These are phyloP conservation scores for Aurelia coerulea DNA, from an alignment of 30 jellyfish, hydroid and myxozoan genomes.

Conservation along the genomic window DNA sequence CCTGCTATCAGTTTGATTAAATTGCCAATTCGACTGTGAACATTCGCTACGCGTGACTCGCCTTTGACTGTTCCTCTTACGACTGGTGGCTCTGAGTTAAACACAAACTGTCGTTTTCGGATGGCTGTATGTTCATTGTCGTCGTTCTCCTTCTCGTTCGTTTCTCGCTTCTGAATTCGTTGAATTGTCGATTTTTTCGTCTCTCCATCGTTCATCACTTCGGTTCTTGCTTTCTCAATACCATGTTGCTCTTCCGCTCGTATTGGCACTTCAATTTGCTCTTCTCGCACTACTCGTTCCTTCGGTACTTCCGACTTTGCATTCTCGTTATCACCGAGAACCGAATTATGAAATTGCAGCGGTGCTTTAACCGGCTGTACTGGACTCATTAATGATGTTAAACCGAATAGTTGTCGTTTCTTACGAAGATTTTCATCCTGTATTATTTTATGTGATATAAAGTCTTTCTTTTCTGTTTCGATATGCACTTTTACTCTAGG, in stretches of 20 bases:
- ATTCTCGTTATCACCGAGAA: conserved; percentile 1
- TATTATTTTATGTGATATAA: conserved; percentile 18
- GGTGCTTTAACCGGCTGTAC: conserved; percentile 62
- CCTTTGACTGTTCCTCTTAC: conserved; percentile 92
- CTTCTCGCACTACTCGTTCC: conserved; percentile 33
- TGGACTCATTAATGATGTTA: conserved; percentile 72
- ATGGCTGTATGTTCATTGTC: conserved; percentile 42
- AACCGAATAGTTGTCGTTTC: conserved; percentile 74
- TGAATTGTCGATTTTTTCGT: conserved; percentile 61
- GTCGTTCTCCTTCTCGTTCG: not conserved
- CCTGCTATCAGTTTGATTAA: conserved; percentile 91
- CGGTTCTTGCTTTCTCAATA: conserved; percentile 40
- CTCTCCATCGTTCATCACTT: conserved; percentile 20
- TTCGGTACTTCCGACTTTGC: conserved; percentile 75
- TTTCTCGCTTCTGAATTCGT: conserved; percentile 58
- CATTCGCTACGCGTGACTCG: conserved; percentile 26
- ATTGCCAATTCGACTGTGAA: conserved; percentile 84
- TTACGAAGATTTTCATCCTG: not conserved
- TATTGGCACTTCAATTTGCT: conserved; percentile 67
- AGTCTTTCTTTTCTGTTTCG: conserved; percentile 70
- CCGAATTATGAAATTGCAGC: conserved; percentile 6
- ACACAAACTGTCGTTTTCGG: conserved; percentile 74
- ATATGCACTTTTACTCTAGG: conserved; percentile 75
- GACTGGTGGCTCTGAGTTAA: conserved; percentile 74
- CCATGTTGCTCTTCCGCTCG: conserved; percentile 95